Percentiles rank a stretch among this genome's conserved stretches.
These are phyloP conservation scores for Spilosoma lubricipeda DNA, from an alignment of 2,888 invertebrate genomes.

Conservation along the genomic window DNA sequence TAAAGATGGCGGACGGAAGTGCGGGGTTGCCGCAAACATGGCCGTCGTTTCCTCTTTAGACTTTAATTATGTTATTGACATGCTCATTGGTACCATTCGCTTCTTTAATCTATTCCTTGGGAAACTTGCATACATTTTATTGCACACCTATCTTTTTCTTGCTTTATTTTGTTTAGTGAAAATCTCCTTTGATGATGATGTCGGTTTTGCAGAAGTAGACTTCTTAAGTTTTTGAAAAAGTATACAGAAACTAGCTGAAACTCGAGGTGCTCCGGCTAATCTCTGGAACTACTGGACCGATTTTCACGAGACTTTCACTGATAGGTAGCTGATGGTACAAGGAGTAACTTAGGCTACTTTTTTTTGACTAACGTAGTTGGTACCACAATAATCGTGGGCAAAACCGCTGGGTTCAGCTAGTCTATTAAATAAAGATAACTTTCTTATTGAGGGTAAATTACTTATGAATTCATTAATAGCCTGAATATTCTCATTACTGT, in stretches of 20 bases:
- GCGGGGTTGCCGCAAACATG: constrained; percentile 50
- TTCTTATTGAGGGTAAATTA: background rate
- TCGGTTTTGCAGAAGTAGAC: too few species aligned
- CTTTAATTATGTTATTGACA: constrained; percentile 43
- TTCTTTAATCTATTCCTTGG: background rate
- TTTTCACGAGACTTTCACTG: too few species aligned
- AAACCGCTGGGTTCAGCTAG: too few species aligned
- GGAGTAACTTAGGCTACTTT: too few species aligned
- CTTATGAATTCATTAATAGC: background rate
- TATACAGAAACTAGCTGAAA: too few species aligned
- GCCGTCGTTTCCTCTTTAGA: constrained; percentile 48
- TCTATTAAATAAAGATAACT: too few species aligned
- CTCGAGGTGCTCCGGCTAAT: too few species aligned
- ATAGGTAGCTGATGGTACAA: too few species aligned
- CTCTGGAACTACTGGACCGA: too few species aligned
- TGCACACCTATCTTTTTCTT: background rate
- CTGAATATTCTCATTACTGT: background rate
- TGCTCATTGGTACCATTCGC: constrained; percentile 31
- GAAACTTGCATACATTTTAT: background rate
- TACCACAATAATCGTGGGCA: too few species aligned
- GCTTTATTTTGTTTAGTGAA: background rate
- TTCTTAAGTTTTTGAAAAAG: too few species aligned
- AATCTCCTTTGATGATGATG: background rate
- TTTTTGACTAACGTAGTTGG: too few species aligned
- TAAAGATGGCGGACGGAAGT: constrained; percentile 57